Base-by-base conservation (phyloP, 2,113 vertebrate species). In the Gila orcuttii region DNA sequence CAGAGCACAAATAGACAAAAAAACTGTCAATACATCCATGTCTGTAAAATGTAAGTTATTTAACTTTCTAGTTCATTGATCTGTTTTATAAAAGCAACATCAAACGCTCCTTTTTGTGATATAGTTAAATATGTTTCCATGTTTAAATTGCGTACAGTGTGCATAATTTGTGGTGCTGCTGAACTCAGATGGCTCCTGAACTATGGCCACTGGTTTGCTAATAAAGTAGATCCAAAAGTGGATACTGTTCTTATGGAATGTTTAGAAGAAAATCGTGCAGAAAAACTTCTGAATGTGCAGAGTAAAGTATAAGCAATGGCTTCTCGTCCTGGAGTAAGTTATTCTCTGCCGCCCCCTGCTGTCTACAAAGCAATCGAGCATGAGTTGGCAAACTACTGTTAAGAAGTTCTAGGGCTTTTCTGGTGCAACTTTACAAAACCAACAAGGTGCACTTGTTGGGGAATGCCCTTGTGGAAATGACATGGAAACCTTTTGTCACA, bases 121-220 rank as follows among this genome's bases (percentile, higher is more conserved):
- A 50, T 4, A 50, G 39, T 39, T 39, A 39, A 11, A 47, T 47
- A 47, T 10, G 13, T 50, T 19, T 19, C 15, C 4, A 6, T 55
- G 52, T 55, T 55, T 55, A 21, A 55, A 55, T 55, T 50, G 12
- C 12, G 13, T 21, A 55, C 52, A 21, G 19, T 57, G 6, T 21
- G 19, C 2, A 21, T 57, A 21, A 57, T 57, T 57, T 57, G 52
- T 57, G 97, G 97, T 6, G 93, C 96, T 0, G 95, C 94, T 0
- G 97, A 98, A 71, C 79, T 98, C 85, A 94, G 96, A 17, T 98
- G 97, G 97, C 96, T 98, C 55, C 91, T 98, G 1, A 93, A 92
- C 80, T 95, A 95, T 0, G 96, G 96, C 0, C 97, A 98, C 87
- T 98, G 96, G 97, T 98, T 99, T 0, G 97, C 96, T 82, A 99